Conservation (phyloP, 2,888 invertebrate species). For the Microctonus aethiopoides region DNA sequence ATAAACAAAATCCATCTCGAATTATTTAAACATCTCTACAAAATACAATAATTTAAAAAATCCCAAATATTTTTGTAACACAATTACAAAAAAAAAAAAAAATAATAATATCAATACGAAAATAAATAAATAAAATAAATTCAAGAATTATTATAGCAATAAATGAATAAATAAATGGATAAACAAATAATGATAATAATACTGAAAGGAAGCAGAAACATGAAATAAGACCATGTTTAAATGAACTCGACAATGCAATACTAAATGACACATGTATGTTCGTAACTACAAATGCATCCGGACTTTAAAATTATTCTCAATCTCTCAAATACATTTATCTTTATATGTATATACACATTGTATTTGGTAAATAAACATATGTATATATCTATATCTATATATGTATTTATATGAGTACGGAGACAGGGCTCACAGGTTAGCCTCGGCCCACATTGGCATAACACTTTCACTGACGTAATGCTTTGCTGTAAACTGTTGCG, state of each 20-base stretch:
- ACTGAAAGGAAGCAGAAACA: neutral
- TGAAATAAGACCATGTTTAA: neutral
- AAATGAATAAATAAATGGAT: too few species aligned
- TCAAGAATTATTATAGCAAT: too few species aligned
- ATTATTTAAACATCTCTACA: too few species aligned
- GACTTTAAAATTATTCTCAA: neutral
- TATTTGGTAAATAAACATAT: neutral
- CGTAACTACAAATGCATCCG: neutral
- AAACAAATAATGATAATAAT: too few species aligned
- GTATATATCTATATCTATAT: slow-evolving; percentile 19
- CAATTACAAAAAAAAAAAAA: too few species aligned
- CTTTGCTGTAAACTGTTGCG: slow-evolving; percentile 67
- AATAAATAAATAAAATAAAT: too few species aligned
- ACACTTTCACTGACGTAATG: slow-evolving; percentile 68
- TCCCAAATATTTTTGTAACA: too few species aligned
- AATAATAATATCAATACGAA: too few species aligned
- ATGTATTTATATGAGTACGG: slow-evolving; percentile 43
- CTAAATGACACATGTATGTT: neutral
- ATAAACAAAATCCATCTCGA: too few species aligned
- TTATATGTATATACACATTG: neutral
- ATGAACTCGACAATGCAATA: neutral
- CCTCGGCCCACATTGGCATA: slow-evolving; percentile 68
- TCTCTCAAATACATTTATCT: neutral
- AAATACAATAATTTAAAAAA: too few species aligned
- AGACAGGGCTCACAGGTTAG: slow-evolving; percentile 67